Base-by-base conservation (phyloP, 1,140 invertebrate genomes). In the Dysdera silvatica region DNA sequence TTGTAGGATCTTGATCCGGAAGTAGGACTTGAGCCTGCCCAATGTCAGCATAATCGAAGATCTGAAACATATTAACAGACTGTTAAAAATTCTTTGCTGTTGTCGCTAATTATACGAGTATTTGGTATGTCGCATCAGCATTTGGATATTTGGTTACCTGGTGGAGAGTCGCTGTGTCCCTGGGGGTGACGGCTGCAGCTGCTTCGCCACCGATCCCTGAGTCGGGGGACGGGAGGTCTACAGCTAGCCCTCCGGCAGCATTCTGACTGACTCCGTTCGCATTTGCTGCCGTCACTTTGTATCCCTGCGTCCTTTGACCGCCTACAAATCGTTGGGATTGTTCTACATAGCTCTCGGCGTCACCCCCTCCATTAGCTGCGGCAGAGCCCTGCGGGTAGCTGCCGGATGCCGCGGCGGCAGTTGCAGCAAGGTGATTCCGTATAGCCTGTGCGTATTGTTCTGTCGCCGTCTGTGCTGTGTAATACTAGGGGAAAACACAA, bases 121-220 rank as follows among this genome's bases (percentile, higher is more conserved):
- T 10, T 7, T 10, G 33, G 7, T 37, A 16, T n/a, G 16, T 10
- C 7, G 16, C n/a, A 37, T 37, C n/a, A 10, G 16, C n/a, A 37
- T 6, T 12, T 28, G 20, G 23, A 49, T 35, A n/a, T 8, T 26
- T 68, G 79, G 81, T 79, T 80, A 92, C 90, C 87, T 91, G 89
- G 78, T 91, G 89, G 72, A 88, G 85, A 3, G 47, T 16, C 76
- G 84, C 86, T 74, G 83, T 89, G 79, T 88, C 89, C 74, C 88
- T 79, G 40, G 91, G 91, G 31, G 91, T 93, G 71, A 91, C 89
- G 12, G 61, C 87, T 71, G 92, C n/a, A 67, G 89, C 87, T 71
- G 92, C 89, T 1, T 89, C 87, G 24, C 90, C 90, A 28, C 90
- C 91, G 70, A 94, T 93, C 20, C 90, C 91, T 68, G 87, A 90